Base-by-base conservation (phyloP, 2,113 vertebrate genomes). In the Sturnus vulgaris region DNA sequence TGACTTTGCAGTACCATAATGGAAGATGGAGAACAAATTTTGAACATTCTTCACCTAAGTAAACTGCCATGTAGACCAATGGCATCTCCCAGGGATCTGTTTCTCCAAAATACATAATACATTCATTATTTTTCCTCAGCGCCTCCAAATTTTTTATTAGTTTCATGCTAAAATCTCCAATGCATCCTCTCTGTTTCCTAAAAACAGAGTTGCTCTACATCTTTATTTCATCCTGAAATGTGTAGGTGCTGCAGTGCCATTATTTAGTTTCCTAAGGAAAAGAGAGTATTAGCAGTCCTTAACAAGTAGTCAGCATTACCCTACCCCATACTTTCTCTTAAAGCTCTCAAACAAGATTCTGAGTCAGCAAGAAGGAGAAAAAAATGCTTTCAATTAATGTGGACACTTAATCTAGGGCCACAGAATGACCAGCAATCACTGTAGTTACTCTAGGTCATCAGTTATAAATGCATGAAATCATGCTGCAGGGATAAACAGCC, bases 1-100 rank as follows among this genome's bases (percentile, higher is more conserved):
- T 33, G 39, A 50, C 21, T 78, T 79, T 65, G 33, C 10, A 69
- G 27, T 30, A 65, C 50, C 15, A 39, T 17, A 24, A 37, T 5
- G 12, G 18, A 52, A 55, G 37, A 21, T 6, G 11, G 8, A 76
- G 19, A 75, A 61, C 0, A 0, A 65, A 77, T 42, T 76, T 28
- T 25, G 17, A 57, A 81, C 28, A 59, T 72, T 69, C 33, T 84
- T 75, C 52, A 37, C 11, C 25, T 52, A 64, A 83, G 15, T 9
- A 61, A 76, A 61, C 47, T 69, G 31, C 35, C 37, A 44, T 3
- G 9, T 17, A 83, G 11, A 44, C 24, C n/a, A 76, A 33, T 5
- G 7, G 27, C 15, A 82, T n/a, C 10, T 69, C n/a, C 17, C 55
- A 82, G 60, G 17, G 7, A 44, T 37, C 9, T 65, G 12, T 15